These are phyloP conservation scores for Physocephala rufipes DNA, from an alignment of 2,888 invertebrate genomes.

Conservation along the genomic window DNA sequence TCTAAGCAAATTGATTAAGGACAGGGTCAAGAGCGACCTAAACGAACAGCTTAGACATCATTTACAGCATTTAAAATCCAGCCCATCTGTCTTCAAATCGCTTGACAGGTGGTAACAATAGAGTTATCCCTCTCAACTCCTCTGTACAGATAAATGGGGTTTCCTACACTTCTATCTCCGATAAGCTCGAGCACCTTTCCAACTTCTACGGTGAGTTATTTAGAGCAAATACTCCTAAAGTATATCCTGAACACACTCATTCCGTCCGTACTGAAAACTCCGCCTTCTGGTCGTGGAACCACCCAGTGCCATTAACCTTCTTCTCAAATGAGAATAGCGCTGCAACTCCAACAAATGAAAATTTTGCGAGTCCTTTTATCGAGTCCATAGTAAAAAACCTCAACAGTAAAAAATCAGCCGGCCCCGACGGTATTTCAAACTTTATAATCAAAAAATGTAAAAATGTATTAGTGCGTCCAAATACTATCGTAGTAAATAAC, in stretches of 20 bases:
- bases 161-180: background rate
- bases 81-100: background rate
- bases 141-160: background rate
- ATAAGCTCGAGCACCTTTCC: background rate
- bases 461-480: background rate
- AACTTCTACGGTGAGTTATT: too few species aligned
- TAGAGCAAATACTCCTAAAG: too few species aligned
- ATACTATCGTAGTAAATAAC: background rate
- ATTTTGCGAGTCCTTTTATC: background rate
- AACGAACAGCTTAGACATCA: background rate
- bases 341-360: background rate
- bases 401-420: background rate
- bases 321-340: background rate
- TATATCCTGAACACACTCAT: too few species aligned
- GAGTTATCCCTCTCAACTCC: background rate
- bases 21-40: background rate
- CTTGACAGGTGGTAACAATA: background rate
- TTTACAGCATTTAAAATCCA: background rate
- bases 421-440: background rate
- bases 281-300: background rate
- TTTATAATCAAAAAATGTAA: too few species aligned
- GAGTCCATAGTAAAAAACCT: background rate
- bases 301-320: background rate
- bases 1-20: too few species aligned
- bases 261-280: background rate